These are phyloP conservation scores for Drusus annulatus DNA, from an alignment of 1,140 invertebrate genomes.

Conservation along the genomic window DNA sequence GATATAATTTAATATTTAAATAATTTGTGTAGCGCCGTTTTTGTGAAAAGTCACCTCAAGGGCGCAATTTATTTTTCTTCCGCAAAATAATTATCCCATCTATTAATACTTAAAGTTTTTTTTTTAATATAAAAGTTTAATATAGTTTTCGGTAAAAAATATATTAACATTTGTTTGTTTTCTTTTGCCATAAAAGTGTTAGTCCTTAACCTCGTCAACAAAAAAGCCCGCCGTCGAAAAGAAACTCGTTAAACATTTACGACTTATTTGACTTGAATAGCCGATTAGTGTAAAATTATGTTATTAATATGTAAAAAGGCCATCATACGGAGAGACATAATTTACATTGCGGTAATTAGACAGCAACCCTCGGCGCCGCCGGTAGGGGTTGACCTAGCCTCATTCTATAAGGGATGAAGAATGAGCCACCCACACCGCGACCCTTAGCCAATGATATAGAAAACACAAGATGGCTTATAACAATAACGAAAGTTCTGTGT, in stretches of 20 bases:
- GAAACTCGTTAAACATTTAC: slow-evolving; percentile 2
- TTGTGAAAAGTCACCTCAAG: too few species aligned
- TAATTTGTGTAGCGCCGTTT: too few species aligned
- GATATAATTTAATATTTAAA: too few species aligned
- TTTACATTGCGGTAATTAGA: slow-evolving; percentile 9
- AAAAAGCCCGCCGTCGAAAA: neutral
- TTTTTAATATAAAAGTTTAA: too few species aligned
- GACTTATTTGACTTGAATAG: neutral
- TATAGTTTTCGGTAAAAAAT: too few species aligned
- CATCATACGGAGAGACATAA: slow-evolving; percentile 11
- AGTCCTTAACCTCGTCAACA: neutral
- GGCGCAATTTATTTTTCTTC: too few species aligned
- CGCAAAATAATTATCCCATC: too few species aligned
- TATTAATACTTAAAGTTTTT: too few species aligned
- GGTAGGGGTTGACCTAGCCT: neutral
- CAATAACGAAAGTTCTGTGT: too few species aligned
- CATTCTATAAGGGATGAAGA: neutral
- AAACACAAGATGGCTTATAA: too few species aligned
- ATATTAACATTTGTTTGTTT: too few species aligned
- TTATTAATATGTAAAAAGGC: slow-evolving; percentile 10
- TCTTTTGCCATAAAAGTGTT: too few species aligned
- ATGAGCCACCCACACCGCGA: neutral
- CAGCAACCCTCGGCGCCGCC: neutral
- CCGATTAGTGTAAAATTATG: neutral
- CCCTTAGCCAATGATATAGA: neutral